Percentiles rank a stretch among this genome's conserved stretches.
phyloP scores from a whole-genome alignment of 2,113 vertebrate species.

The Piprites chloris region DNA sequence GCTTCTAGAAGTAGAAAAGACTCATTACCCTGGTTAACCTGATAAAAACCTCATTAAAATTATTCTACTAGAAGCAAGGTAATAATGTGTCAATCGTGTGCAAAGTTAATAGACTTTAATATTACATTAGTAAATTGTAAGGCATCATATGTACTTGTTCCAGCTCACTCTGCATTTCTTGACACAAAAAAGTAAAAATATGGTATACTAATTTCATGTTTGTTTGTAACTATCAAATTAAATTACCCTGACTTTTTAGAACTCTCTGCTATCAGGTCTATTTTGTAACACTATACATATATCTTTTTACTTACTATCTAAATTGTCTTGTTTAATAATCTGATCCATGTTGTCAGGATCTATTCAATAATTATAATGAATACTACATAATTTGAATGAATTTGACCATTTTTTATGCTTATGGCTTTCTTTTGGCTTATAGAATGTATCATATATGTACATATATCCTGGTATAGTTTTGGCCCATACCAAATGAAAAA shows the following conservation, averaged over 20 bases:
- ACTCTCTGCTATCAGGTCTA: neutral
- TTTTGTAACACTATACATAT: neutral
- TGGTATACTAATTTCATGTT: neutral
- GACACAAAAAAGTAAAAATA: neutral
- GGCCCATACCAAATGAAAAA: neutral
- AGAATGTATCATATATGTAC: neutral
- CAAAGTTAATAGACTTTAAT: neutral
- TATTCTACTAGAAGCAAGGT: neutral
- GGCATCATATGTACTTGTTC: neutral
- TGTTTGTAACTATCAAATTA: neutral
- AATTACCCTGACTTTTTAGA: neutral
- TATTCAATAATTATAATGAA: neutral
- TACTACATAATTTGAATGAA: neutral
- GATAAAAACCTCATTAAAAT: conserved; percentile 5
- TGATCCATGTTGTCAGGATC: neutral
- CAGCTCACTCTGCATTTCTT: neutral
- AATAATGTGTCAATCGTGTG: neutral
- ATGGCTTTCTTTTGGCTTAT: neutral
- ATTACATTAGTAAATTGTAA: neutral
- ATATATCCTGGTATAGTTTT: neutral
- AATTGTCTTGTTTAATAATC: neutral
- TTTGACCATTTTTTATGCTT: neutral
- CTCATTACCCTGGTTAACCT: conserved; percentile 11
- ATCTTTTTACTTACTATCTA: neutral
- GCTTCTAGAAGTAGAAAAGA: neutral